Base-by-base conservation (phyloP, 2,113 vertebrate genomes). In the Microtus montanus region DNA sequence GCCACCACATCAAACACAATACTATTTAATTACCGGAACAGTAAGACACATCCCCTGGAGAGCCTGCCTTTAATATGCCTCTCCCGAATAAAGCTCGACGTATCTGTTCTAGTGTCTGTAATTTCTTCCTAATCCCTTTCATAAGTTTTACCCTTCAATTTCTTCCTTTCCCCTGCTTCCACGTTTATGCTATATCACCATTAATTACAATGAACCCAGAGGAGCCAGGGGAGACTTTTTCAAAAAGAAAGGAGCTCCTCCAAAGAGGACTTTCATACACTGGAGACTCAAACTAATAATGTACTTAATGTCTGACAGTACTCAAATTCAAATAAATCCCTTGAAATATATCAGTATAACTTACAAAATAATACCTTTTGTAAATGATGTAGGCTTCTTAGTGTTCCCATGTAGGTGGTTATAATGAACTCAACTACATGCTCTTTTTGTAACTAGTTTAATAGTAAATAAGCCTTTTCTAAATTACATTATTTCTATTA, bases 21-120 rank as follows among this genome's bases (percentile, higher is more conserved):
- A 30, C 91, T 86, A 78, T 92, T 79, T 95, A 97, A 97, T 97
- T 96, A 96, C 61, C 13, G 54, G 87, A 95, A 90, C 38, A 80
- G 63, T 87, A 95, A 94, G 74, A 94, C 70, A 91, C 47, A 89
- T 86, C 20, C 52, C 73, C 86, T 19, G 1, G 92, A 96, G 96
- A 95, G 54, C 75, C 15, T 38, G 7, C 24, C 84, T 83, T 93
- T 96, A 93, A 94, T 77, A 89, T 74, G 47, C 9, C 5, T 93
- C 77, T 77, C 82, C 75, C 82, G 93, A 92, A 83, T 91, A 90
- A 84, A 93, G 30, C n/a, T 68, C 73, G 63, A 78, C 49, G 52
- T 75, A 58, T 83, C 58, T 84, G 85, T 77, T 92, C 68, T 28
- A 95, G 64, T 15, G 70, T 58, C 82, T 92, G 5, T 54, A 83